Percentiles rank a stretch among this genome's conserved stretches.
Evolutionary conservation across 1,140 invertebrate genomes (phyloP).

Genomic region (Meloidogyne chitwoodi): DNA sequence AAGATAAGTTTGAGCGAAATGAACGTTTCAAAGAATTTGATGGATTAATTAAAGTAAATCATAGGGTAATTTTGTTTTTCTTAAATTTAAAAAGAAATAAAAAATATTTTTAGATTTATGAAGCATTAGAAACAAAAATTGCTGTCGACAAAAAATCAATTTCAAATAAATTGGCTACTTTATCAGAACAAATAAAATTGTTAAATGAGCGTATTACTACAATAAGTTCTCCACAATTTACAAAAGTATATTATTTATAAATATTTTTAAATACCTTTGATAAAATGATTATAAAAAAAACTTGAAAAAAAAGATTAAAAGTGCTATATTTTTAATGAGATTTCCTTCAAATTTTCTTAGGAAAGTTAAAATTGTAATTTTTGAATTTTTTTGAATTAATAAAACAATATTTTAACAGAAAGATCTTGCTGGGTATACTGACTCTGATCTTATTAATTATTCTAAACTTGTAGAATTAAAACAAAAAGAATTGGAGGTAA

Average conservation of each 20-base stretch:
- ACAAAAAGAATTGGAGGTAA: no score
- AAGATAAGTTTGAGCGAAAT: conserved; percentile 18
- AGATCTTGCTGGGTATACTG: no score
- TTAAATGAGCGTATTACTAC: background rate
- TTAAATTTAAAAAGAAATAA: background rate
- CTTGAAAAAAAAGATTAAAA: no score
- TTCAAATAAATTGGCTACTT: background rate
- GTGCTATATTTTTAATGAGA: no score
- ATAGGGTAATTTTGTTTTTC: conserved; percentile 3
- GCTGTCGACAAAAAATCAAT: background rate
- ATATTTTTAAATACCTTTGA: no score
- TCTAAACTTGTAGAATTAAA: no score
- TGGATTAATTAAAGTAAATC: conserved; percentile 19
- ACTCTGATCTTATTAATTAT: no score
- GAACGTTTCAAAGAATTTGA: conserved; percentile 24
- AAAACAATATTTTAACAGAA: no score
- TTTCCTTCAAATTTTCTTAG: no score
- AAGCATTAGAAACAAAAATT: conserved; percentile 10
- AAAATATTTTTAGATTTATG: background rate
- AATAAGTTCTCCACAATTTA: background rate
- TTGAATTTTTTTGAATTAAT: no score
- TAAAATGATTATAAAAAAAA: no score
- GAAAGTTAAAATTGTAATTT: no score
- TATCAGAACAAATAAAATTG: background rate
- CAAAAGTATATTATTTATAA: background rate